Evolutionary conservation across 2,113 vertebrate species (phyloP).

Genomic region (Colius striatus): DNA sequence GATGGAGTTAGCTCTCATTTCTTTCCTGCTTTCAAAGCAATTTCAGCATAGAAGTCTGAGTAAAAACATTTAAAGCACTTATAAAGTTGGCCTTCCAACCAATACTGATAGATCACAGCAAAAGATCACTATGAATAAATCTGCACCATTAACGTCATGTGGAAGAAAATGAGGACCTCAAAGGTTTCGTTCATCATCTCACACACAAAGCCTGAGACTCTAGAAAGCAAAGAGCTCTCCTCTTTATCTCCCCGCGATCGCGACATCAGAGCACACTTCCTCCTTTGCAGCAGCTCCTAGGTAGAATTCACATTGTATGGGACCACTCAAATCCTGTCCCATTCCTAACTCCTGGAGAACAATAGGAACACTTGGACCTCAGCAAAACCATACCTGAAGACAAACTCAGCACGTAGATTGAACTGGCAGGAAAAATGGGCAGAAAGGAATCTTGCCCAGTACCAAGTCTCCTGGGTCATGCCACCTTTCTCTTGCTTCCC

Average conservation of each 20-base stretch:
- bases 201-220: not conserved
- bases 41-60: not conserved
- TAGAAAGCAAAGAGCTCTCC: not conserved
- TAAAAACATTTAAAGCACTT: not conserved
- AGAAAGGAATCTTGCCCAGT: not conserved
- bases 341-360: not conserved
- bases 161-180: not conserved
- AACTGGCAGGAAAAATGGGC: not conserved
- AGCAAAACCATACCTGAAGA: not conserved
- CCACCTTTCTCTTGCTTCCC: not conserved
- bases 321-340: not conserved
- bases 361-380: not conserved
- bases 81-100: not conserved
- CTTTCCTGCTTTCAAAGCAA: not conserved
- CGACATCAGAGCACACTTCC: not conserved
- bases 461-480: not conserved
- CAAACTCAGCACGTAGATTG: not conserved
- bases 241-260: not conserved
- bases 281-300: not conserved
- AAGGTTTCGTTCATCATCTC: not conserved
- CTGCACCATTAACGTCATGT: fast-evolving
- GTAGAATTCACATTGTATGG: not conserved
- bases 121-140: not conserved
- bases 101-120: not conserved
- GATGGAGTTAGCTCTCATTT: not conserved